Evolutionary conservation across 2,797 vertebrate genomes (phyloP).

Genomic region (Melopsittacus undulatus): DNA sequence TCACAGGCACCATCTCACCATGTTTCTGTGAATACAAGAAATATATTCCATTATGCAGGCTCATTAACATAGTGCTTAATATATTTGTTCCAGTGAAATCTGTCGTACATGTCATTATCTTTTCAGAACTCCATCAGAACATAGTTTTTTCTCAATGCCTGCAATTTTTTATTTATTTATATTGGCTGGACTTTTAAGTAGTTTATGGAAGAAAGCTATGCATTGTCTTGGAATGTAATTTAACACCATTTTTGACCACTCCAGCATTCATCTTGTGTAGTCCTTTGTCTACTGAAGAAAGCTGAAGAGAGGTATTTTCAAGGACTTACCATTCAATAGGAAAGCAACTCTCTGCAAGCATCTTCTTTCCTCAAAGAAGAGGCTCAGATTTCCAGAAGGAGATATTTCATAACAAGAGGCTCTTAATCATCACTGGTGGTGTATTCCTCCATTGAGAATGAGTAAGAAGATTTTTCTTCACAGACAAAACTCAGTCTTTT

Average conservation of each 20-base stretch:
- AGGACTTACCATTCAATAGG: not conserved
- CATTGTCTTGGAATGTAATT: not conserved
- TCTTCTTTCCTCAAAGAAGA: not conserved
- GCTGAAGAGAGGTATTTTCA: not conserved
- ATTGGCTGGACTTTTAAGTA: not conserved
- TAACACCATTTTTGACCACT: not conserved
- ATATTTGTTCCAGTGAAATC: not conserved
- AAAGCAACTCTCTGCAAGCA: not conserved
- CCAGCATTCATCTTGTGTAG: not conserved
- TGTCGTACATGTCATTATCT: not conserved
- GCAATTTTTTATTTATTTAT: not conserved
- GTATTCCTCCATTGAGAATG: not conserved
- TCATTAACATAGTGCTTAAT: not conserved
- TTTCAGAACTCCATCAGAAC: not conserved
- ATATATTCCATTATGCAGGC: not conserved
- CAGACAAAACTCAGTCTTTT: not conserved
- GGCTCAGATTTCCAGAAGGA: not conserved
- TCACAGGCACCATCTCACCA: too few relatives aligned
- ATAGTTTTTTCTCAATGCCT: not conserved
- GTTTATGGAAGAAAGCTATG: not conserved
- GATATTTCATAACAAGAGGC: not conserved
- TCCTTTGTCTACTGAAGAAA: not conserved
- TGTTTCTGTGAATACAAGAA: not conserved
- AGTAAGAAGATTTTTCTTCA: not conserved
- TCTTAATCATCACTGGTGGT: not conserved